Evolutionary conservation across 1,140 invertebrate species (phyloP).

Genomic region (Drosophila equinoxialis): DNA sequence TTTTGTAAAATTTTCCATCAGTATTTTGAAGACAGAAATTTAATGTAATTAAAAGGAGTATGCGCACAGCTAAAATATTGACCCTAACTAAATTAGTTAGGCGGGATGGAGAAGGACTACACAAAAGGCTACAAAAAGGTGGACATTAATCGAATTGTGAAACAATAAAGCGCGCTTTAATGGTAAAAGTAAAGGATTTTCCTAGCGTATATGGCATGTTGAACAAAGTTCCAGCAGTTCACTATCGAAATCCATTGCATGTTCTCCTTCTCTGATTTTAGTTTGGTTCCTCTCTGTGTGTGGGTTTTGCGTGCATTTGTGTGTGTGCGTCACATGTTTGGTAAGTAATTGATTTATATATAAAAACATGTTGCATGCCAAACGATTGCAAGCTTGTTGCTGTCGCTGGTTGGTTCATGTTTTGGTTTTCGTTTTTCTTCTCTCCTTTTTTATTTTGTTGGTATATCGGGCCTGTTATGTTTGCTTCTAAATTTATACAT

Average conservation of each 20-base stretch:
- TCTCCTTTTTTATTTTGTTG: conserved; percentile 14
- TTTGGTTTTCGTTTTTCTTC: conserved; percentile 27
- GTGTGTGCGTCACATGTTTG: conserved; percentile 56
- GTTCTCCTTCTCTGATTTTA: neutral
- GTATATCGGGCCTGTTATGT: conserved; percentile 51
- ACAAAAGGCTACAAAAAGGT: conserved; percentile 12
- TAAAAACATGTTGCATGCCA: conserved; percentile 79
- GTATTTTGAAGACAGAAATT: conserved; percentile 50
- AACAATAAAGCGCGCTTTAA: conserved; percentile 58
- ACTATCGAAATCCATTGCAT: conserved; percentile 51
- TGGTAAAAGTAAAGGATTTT: conserved; percentile 32
- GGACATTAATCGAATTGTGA: conserved; percentile 55
- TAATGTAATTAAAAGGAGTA: conserved; percentile 26
- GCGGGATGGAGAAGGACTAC: neutral
- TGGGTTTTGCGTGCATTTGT: neutral
- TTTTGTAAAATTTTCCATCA: conserved; percentile 21
- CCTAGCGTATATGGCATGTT: conserved; percentile 21
- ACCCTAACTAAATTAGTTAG: conserved; percentile 11
- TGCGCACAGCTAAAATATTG: neutral
- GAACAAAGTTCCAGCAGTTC: conserved; percentile 4
- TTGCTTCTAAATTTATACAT: conserved; percentile 72
- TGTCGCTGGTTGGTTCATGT: conserved; percentile 22
- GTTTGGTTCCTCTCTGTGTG: neutral
- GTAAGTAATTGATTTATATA: conserved; percentile 79
- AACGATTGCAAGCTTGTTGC: conserved; percentile 65